Evolutionary conservation across 2,797 vertebrate species (phyloP).

Genomic region (Taenioides sp.): DNA sequence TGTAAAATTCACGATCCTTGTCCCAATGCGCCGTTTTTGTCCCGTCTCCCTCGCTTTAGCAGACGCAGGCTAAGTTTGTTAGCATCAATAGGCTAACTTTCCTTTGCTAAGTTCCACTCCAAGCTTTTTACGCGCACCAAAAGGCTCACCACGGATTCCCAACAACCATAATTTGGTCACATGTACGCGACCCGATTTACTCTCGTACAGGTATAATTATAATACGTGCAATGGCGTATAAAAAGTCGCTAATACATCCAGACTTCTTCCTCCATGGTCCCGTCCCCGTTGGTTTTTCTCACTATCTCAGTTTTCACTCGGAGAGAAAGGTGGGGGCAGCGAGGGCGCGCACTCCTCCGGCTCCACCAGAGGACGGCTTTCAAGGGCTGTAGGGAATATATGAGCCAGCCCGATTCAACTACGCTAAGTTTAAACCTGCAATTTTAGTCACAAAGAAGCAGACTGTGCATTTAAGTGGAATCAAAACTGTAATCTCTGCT

Average conservation of each 20-base stretch:
- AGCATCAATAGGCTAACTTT: conserved; percentile 66
- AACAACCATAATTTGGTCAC: conserved; percentile 4
- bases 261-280: conserved; percentile 64
- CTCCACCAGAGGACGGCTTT: conserved; percentile 38
- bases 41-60: conserved; percentile 34
- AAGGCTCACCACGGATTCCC: conserved; percentile 46
- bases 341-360: conserved; percentile 24
- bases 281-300: conserved; percentile 52
- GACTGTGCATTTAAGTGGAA: not conserved
- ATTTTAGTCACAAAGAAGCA: not conserved
- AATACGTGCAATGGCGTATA: not conserved
- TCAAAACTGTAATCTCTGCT: not conserved
- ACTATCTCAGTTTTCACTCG: conserved; percentile 71
- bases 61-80: conserved; percentile 62
- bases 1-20: conserved; percentile 21
- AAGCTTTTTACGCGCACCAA: conserved; percentile 6
- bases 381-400: conserved; percentile 20
- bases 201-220: not conserved
- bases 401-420: no score
- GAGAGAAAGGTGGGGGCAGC: conserved; percentile 34
- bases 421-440: not conserved
- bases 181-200: not conserved
- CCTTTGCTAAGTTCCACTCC: conserved; percentile 47
- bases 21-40: conserved; percentile 46
- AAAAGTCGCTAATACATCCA: conserved; percentile 44